These are phyloP conservation scores for Hedya salicella DNA, from an alignment of 2,888 invertebrate species.

Conservation along the genomic window DNA sequence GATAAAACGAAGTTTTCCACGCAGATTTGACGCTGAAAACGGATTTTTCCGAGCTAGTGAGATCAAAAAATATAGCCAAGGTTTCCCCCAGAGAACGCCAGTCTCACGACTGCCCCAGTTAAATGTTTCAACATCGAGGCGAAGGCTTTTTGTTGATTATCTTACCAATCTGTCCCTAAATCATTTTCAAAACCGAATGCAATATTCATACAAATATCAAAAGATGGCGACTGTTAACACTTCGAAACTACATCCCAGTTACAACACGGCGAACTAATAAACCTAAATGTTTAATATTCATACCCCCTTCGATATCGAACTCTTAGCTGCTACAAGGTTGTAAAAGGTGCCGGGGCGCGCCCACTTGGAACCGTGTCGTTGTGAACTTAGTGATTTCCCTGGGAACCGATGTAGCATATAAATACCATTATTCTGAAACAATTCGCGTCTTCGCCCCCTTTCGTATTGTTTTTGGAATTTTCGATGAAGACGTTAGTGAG, in stretches of 20 bases:
- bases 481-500: conserved; percentile 19
- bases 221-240: conserved; percentile 77
- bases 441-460: conserved; percentile 73
- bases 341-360: conserved; percentile 53
- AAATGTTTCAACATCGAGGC: no score
- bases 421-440: conserved; percentile 84
- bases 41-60: no score
- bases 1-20: no score
- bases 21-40: no score
- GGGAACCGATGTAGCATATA: conserved; percentile 84
- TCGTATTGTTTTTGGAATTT: conserved; percentile 60
- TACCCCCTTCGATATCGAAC: conserved; percentile 39
- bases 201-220: conserved; percentile 69
- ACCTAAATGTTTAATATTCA: conserved; percentile 84
- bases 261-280: conserved; percentile 78
- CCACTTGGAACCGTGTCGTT: conserved; percentile 47
- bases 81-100: no score
- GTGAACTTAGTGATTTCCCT: conserved; percentile 83
- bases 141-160: no score
- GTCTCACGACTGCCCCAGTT: no score
- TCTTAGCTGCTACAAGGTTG: conserved; percentile 53
- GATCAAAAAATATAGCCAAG: no score
- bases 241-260: conserved; percentile 68
- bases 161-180: not conserved
- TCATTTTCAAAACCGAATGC: conserved; percentile 62